Percentiles rank a stretch among this genome's conserved stretches.
These are phyloP conservation scores for Enoplosus armatus DNA, from an alignment of 2,797 vertebrate genomes.

Conservation along the genomic window DNA sequence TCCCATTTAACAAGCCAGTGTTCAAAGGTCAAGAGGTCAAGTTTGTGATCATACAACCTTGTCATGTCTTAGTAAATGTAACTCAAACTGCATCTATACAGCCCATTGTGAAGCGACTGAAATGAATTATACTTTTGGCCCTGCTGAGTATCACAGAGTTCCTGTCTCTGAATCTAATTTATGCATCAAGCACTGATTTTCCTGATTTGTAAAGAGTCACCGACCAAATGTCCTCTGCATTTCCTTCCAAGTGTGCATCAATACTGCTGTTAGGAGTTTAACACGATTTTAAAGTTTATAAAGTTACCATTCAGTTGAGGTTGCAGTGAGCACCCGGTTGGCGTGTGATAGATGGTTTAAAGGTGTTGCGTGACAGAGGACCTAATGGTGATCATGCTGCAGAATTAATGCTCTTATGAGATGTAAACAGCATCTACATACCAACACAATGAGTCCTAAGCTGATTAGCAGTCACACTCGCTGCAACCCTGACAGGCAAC, in stretches of 20 bases:
- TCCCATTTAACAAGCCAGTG: constrained; percentile 9
- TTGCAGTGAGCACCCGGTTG: neutral
- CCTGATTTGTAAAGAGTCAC: neutral
- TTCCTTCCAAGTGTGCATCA: constrained; percentile 23
- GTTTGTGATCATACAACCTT: neutral
- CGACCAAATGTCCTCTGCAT: constrained; percentile 5
- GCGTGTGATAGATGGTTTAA: constrained; percentile 25
- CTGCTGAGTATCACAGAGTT: neutral
- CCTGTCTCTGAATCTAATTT: constrained; percentile 21
- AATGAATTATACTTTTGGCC: constrained; percentile 12
- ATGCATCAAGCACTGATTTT: constrained; percentile 8
- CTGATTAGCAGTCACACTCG: constrained; percentile 76
- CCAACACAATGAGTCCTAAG: constrained; percentile 70
- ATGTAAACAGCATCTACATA: constrained; percentile 69
- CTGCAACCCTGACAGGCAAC: constrained; percentile 45
- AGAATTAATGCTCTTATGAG: constrained; percentile 71
- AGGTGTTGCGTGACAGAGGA: constrained; percentile 62
- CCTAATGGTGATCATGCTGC: constrained; percentile 56
- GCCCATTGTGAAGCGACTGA: constrained; percentile 24
- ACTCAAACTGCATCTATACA: neutral
- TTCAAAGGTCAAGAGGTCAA: constrained; percentile 10
- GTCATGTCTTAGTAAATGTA: neutral
- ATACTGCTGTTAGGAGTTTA: neutral
- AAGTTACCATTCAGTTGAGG: neutral
- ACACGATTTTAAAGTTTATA: constrained; percentile 12